Conservation (phyloP, 2,113 vertebrate species). For the Trogon surrucura region DNA sequence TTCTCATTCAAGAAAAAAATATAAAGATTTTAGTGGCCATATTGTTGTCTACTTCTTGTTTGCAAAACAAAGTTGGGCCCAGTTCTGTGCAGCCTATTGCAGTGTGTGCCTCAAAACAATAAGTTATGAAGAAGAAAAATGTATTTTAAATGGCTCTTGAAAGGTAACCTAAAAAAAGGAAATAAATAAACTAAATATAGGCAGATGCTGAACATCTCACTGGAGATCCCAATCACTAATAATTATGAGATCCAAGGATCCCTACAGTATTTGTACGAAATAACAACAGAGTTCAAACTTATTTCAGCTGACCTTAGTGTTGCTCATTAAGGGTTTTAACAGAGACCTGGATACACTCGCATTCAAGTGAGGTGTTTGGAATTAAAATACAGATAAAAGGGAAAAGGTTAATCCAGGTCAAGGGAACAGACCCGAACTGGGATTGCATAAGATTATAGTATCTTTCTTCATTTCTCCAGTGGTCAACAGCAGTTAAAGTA, state of each 20-base stretch:
- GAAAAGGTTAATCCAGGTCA: conserved; percentile 80
- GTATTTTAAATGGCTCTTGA: background rate
- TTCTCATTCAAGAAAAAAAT: background rate
- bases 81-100: background rate
- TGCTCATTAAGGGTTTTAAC: conserved; percentile 63
- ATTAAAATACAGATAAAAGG: conserved; percentile 81
- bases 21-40: background rate
- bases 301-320: conserved; percentile 46
- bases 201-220: background rate
- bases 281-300: conserved; percentile 48
- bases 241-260: conserved; percentile 1
- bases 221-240: conserved; percentile 3
- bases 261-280: conserved; percentile 46
- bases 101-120: background rate
- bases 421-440: conserved; percentile 62
- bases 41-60: background rate
- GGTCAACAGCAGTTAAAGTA: conserved; percentile 73
- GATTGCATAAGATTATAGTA: conserved; percentile 62
- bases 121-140: background rate
- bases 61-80: background rate
- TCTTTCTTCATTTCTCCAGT: conserved; percentile 65
- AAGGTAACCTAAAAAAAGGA: background rate
- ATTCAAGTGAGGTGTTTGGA: conserved; percentile 73
- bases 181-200: conserved; percentile 22
- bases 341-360: conserved; percentile 51